Conservation (phyloP, 2,113 vertebrate species). For the Carettochelys insculpta region DNA sequence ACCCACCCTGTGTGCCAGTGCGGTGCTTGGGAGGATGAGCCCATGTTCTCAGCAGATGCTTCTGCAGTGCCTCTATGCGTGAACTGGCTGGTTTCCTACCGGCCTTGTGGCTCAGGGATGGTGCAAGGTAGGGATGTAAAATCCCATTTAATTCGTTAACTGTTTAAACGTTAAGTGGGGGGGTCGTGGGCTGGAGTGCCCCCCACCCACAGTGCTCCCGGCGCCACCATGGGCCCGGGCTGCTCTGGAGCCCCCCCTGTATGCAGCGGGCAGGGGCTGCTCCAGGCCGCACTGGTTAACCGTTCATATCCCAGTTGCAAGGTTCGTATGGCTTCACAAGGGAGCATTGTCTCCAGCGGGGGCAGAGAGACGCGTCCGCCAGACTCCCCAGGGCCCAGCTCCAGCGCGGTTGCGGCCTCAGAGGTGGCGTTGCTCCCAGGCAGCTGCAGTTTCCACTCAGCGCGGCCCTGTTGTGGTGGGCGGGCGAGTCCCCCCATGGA, state of each 20-base stretch:
- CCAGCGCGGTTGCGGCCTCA: too few relatives aligned
- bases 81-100: neutral
- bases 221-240: too few relatives aligned
- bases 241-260: too few relatives aligned
- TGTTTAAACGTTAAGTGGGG: too few relatives aligned
- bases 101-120: neutral
- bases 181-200: too few relatives aligned
- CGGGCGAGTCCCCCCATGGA: neutral
- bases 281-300: too few relatives aligned
- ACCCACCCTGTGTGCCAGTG: neutral
- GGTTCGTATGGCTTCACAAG: too few relatives aligned
- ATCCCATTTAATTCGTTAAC: too few relatives aligned
- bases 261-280: too few relatives aligned
- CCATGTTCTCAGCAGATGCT: neutral
- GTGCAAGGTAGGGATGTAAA: neutral
- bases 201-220: too few relatives aligned
- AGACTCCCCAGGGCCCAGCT: neutral
- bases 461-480: too few relatives aligned
- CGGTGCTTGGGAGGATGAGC: neutral
- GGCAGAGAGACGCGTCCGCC: neutral
- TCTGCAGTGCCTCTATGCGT: neutral
- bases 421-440: neutral
- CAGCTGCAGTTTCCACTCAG: neutral
- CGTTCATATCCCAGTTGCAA: too few relatives aligned
- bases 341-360: neutral